Percentiles rank a stretch among this genome's conserved stretches.
These are phyloP conservation scores for Idaea biselata DNA, from an alignment of 2,888 invertebrate genomes.

Conservation along the genomic window DNA sequence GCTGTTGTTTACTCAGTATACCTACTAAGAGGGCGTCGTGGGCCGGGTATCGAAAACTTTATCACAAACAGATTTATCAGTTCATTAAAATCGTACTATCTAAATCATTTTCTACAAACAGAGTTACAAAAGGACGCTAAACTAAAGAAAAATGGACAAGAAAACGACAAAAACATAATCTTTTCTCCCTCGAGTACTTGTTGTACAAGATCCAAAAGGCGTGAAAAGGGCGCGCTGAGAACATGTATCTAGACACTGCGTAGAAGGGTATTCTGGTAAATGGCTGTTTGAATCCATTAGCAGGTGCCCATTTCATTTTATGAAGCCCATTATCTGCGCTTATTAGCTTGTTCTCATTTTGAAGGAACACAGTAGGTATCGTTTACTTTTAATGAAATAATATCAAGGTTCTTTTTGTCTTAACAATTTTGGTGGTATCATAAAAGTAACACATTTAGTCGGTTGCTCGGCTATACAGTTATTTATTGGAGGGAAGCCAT, in stretches of 20 bases:
- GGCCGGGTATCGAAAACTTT: background rate
- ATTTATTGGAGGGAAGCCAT: conserved; percentile 48
- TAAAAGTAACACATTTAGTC: conserved; percentile 36
- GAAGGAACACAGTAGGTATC: background rate
- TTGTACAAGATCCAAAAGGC: background rate
- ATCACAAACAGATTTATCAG: background rate
- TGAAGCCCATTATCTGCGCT: conserved; percentile 1
- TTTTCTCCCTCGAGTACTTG: background rate
- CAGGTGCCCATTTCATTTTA: conserved; percentile 1
- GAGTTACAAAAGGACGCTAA: background rate
- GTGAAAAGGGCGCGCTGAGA: background rate
- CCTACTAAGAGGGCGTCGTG: background rate
- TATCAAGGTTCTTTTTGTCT: conserved; percentile 24
- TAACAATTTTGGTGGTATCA: conserved; percentile 27
- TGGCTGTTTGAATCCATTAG: conserved; percentile 1
- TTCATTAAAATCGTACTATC: background rate
- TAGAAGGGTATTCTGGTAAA: background rate
- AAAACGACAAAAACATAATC: background rate
- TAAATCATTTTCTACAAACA: background rate
- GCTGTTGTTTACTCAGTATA: background rate
- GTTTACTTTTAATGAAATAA: background rate
- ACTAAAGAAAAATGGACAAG: background rate
- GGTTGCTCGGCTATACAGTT: conserved; percentile 36
- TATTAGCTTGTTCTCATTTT: conserved; percentile 1
- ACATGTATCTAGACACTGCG: background rate